Base-by-base conservation (phyloP, 2,888 invertebrate genomes). In the Epinotia demarniana region DNA sequence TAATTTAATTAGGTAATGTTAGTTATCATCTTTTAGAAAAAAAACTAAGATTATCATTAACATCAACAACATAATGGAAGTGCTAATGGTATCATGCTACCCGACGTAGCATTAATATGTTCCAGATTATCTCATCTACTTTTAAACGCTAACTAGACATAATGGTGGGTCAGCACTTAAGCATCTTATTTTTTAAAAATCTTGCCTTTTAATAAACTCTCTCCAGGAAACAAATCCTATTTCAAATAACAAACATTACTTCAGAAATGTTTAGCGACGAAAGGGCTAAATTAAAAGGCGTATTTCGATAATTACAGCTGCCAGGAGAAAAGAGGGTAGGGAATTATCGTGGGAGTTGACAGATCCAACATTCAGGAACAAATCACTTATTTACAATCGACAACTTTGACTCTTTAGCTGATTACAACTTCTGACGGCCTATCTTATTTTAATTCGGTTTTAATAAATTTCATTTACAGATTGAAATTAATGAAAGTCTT, bases 171-270 rank as follows among this genome's bases (percentile, higher is more conserved):
- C 60, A 75, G 70, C 60, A 75, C 64, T 72, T 67, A 72, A 66
- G 60, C n/a, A 60, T 23, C 75, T 70, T 43, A 27, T 60, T 62
- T 60, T 62, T 72, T 61, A 78, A 77, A 79, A 77, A 77, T 76
- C 74, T 76, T 78, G 80, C 82, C 78, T 82, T 83, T 84, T 83
- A 81, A 83, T 82, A 84, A 85, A 84, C 78, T 80, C 80, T 81
- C 81, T 79, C 78, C 78, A 67, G 79, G 77, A 85, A 82, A 85
- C 81, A 85, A 87, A 86, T 87, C 85, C 80, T 83, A 86, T 89
- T 88, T 87, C 86, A 87, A 87, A 85, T 85, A 82, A 84, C 83
- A 87, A 86, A 83, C 87, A 87, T 85, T 85, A 81, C 81, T 81
- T 83, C 79, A 79, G 84, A 81, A 84, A 85, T 83, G 85, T 81